phyloP scores from a whole-genome alignment of 2,113 vertebrate genomes.

The Nanger granti region DNA sequence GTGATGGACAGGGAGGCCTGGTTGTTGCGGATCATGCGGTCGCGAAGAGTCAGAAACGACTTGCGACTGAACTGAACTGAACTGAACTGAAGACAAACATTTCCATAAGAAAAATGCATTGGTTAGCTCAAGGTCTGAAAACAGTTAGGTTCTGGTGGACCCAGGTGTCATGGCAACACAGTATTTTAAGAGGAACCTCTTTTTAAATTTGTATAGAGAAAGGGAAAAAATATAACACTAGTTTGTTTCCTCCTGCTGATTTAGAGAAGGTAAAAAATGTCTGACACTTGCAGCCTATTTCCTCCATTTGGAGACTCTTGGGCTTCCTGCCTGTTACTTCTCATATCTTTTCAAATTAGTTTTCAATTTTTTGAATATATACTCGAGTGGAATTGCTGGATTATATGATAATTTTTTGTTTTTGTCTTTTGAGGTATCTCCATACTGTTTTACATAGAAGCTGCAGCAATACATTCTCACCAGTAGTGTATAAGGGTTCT shows the following conservation, averaged over 20 bases:
- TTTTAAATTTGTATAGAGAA: neutral
- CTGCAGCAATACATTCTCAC: neutral
- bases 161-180: neutral
- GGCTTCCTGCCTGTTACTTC: neutral
- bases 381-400: neutral
- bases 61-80: no score
- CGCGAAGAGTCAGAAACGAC: rapidly evolving
- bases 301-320: neutral
- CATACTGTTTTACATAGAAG: neutral
- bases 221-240: neutral
- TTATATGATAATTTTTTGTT: neutral
- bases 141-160: neutral
- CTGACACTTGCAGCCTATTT: neutral
- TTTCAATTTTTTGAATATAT: neutral
- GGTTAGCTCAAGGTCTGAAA: neutral
- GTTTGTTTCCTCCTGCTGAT: neutral
- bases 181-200: neutral
- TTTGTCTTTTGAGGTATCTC: neutral
- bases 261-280: neutral
- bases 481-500: neutral
- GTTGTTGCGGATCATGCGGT: no score
- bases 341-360: neutral
- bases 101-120: neutral
- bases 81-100: neutral
- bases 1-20: no score